phyloP scores from a whole-genome alignment of 2,888 invertebrate species.

The Caenorhabditis sp. region DNA sequence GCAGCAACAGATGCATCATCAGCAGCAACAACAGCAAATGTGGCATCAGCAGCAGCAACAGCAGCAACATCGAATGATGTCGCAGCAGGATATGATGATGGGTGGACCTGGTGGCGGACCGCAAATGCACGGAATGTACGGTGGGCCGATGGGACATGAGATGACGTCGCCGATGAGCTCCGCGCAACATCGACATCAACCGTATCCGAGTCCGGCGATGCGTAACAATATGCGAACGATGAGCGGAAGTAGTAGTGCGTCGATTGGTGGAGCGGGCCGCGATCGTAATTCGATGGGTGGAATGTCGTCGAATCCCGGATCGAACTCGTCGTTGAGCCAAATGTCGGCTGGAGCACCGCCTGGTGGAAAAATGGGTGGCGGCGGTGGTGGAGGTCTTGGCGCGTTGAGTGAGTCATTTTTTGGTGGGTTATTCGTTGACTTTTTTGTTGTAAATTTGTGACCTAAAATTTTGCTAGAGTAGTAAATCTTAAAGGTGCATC shows the following conservation, averaged over 20 bases:
- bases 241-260: background rate
- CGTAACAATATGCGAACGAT: constrained; percentile 28
- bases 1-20: background rate
- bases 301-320: constrained; percentile 10
- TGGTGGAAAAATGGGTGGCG: background rate
- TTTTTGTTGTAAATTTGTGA: background rate
- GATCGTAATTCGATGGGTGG: constrained; percentile 36
- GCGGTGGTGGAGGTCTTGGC: background rate
- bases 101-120: constrained; percentile 26
- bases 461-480: too few relatives aligned
- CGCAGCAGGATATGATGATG: constrained; percentile 44
- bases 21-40: constrained; percentile 16
- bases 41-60: constrained; percentile 40
- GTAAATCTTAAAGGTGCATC: too few relatives aligned
- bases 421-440: background rate
- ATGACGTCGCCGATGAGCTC: constrained; percentile 32
- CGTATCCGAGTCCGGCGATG: constrained; percentile 37
- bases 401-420: background rate
- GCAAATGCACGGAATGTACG: constrained; percentile 40
- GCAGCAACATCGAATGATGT: constrained; percentile 31
- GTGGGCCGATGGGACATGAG: constrained; percentile 32
- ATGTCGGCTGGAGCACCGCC: constrained; percentile 17
- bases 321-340: constrained; percentile 18
- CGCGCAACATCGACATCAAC: constrained; percentile 24
- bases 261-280: constrained; percentile 17